A percentile compares a stretch with the other conserved stretches of the same genome.
Conservation (phyloP, 1,140 invertebrate genomes). For the Trichonephila clavata region DNA sequence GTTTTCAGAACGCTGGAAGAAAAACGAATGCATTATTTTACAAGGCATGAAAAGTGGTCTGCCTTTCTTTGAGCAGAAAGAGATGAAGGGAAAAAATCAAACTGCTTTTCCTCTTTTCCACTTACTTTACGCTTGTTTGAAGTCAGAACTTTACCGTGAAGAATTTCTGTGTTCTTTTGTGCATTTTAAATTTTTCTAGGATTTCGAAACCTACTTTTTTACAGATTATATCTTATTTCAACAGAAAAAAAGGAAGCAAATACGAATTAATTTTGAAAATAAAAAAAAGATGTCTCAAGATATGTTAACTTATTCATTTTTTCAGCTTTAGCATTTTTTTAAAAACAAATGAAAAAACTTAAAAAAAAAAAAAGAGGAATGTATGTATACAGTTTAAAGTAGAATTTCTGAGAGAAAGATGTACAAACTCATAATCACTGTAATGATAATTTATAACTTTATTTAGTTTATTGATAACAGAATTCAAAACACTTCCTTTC, state of each 20-base stretch:
- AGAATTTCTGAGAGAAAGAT: no score
- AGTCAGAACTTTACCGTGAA: conserved; percentile 34
- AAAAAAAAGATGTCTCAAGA: background rate
- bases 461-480: no score
- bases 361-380: no score
- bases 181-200: background rate
- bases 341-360: background rate
- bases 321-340: background rate
- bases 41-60: conserved; percentile 34
- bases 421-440: no score
- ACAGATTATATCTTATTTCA: background rate
- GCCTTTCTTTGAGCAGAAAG: background rate
- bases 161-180: background rate
- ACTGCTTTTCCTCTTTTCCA: conserved; percentile 17
- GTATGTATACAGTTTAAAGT: no score
- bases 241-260: background rate
- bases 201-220: background rate
- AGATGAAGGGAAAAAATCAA: background rate
- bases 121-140: conserved; percentile 30
- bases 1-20: conserved; percentile 21
- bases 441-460: no score
- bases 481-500: no score
- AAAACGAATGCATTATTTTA: conserved; percentile 35
- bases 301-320: no score
- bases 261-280: background rate